phyloP scores from a whole-genome alignment of 1,140 invertebrate species.

The Drosophila pachea region DNA sequence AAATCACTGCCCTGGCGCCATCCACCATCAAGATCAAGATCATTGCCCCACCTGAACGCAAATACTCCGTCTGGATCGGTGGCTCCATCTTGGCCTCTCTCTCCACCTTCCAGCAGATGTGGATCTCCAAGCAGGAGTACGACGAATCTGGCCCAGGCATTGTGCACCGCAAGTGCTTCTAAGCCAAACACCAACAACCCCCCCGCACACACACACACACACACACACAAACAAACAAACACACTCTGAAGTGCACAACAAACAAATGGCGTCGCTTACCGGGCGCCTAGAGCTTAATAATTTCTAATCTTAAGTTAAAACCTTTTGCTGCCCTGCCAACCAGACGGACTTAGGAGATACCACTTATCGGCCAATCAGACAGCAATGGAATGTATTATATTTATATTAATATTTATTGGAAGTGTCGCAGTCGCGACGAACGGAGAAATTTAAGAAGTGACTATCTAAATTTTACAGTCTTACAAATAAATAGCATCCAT shows the following conservation, averaged over 20 bases:
- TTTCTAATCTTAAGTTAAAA: slow-evolving; percentile 68
- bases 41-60: slow-evolving; percentile 94
- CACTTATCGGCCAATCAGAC: slow-evolving; percentile 42
- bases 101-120: slow-evolving; percentile 95
- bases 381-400: slow-evolving; percentile 70
- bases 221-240: slow-evolving; percentile 38
- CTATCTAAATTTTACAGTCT: slow-evolving; percentile 70
- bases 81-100: slow-evolving; percentile 91
- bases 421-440: slow-evolving; percentile 53
- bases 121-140: slow-evolving; percentile 98
- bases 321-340: slow-evolving; percentile 72
- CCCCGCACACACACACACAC: slow-evolving; percentile 33
- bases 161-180: slow-evolving; percentile 98
- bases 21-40: slow-evolving; percentile 97
- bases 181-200: slow-evolving; percentile 80
- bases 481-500: slow-evolving; percentile 70
- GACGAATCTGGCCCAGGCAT: slow-evolving; percentile 96
- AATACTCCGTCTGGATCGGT: slow-evolving; percentile 96
- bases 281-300: slow-evolving; percentile 60
- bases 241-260: slow-evolving; percentile 18
- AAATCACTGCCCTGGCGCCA: slow-evolving; percentile 92
- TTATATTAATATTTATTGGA: slow-evolving; percentile 75
- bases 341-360: slow-evolving; percentile 26
- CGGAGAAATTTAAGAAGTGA: slow-evolving; percentile 56
- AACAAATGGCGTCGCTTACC: slow-evolving; percentile 46